Percentiles rank a stretch among this genome's conserved stretches.
phyloP scores from a whole-genome alignment of 2,888 invertebrate species.

The Parnassius smintheus region DNA sequence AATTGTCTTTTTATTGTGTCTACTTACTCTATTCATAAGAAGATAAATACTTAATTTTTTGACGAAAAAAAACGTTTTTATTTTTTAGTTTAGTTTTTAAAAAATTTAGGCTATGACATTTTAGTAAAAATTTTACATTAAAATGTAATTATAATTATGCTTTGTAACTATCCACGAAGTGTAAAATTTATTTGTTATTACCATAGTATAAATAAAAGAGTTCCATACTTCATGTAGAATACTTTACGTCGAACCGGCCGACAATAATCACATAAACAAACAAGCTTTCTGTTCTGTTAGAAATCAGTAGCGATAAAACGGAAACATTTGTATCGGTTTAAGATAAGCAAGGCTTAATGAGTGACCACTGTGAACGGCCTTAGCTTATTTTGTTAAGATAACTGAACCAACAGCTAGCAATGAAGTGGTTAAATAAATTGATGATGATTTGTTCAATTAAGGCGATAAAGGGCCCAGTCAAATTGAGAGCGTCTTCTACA shows the following conservation, averaged over 20 bases:
- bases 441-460: constrained; percentile 72
- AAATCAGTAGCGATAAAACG: constrained; percentile 24
- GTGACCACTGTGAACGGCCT: constrained; percentile 43
- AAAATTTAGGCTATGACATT: too few species aligned
- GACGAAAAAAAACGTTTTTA: too few species aligned
- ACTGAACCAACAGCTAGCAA: constrained; percentile 41
- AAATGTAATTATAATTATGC: too few species aligned
- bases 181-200: too few species aligned
- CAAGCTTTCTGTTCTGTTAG: constrained; percentile 29
- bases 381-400: constrained; percentile 60
- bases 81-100: too few species aligned
- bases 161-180: too few species aligned
- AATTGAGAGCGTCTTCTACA: constrained; percentile 3
- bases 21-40: too few species aligned
- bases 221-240: too few species aligned
- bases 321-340: constrained; percentile 36
- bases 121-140: too few species aligned
- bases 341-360: constrained; percentile 39
- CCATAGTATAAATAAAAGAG: too few species aligned
- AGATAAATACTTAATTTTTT: too few species aligned
- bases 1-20: too few species aligned
- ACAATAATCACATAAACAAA: constrained; percentile 19
- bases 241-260: background rate
- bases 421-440: constrained; percentile 55
- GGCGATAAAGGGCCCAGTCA: constrained; percentile 47